These are phyloP conservation scores for Megaleporinus macrocephalus DNA, from an alignment of 2,113 vertebrate genomes.

Conservation along the genomic window DNA sequence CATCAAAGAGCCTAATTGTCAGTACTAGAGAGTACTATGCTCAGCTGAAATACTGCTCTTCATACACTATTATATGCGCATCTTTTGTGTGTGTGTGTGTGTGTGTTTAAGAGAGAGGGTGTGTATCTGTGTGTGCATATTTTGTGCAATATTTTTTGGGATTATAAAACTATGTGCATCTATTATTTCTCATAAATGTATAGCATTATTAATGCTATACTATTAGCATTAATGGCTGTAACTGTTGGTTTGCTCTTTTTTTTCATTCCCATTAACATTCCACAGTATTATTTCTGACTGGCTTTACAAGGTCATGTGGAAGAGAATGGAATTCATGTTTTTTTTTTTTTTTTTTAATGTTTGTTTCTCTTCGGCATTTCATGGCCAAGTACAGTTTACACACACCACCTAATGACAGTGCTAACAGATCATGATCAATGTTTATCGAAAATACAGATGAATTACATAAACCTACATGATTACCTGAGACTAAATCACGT, in stretches of 20 bases:
- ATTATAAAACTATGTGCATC: constrained; percentile 1
- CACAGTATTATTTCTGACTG: background rate
- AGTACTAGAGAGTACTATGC: constrained; percentile 23
- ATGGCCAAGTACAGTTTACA: constrained; percentile 29
- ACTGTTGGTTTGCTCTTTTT: background rate
- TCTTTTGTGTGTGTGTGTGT: constrained; percentile 5
- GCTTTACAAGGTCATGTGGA: constrained; percentile 23
- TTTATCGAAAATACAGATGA: constrained; percentile 12
- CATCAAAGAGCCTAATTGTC: constrained; percentile 38
- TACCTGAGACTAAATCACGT: constrained; percentile 16
- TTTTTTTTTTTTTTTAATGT: constrained; percentile 4
- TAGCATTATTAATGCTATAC: background rate
- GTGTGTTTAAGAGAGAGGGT: constrained; percentile 18
- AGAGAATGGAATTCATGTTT: constrained; percentile 7
- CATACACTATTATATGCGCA: background rate
- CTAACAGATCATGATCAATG: background rate
- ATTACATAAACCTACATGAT: constrained; percentile 5
- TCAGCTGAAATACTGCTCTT: constrained; percentile 31
- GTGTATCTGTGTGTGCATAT: constrained; percentile 23
- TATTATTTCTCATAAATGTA: constrained; percentile 34
- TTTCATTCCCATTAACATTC: background rate
- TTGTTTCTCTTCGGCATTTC: constrained; percentile 12
- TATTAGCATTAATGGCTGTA: constrained; percentile 8
- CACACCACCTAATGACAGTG: background rate
- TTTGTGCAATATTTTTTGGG: background rate